Conservation (phyloP, 2,113 vertebrate species). For the Carassius gibelio region DNA sequence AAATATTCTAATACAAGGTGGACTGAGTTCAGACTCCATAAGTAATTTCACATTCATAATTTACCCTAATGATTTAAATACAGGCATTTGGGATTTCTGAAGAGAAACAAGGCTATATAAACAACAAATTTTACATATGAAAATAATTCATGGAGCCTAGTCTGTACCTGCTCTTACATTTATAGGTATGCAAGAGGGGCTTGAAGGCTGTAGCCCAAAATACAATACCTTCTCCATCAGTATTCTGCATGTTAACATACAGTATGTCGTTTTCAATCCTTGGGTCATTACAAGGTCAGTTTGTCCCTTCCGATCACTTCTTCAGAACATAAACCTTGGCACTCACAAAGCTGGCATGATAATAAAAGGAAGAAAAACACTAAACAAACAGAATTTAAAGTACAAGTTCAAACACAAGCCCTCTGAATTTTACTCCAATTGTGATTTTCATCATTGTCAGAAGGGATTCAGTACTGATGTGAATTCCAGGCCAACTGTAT, state of each 20-base stretch:
- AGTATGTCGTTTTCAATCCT: not conserved
- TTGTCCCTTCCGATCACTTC: not conserved
- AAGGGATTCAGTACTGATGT: conserved; percentile 8
- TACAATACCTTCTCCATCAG: not conserved
- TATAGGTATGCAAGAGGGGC: not conserved
- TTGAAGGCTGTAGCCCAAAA: not conserved
- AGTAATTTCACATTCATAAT: not conserved
- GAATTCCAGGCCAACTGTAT: conserved; percentile 44
- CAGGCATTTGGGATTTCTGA: too few species aligned
- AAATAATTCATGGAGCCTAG: not conserved
- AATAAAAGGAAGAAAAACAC: not conserved
- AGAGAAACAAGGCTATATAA: not conserved
- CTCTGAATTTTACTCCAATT: not conserved
- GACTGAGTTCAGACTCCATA: not conserved
- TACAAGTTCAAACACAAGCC: not conserved
- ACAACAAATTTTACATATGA: not conserved
- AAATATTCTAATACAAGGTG: not conserved
- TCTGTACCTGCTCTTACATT: not conserved
- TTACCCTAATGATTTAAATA: too few species aligned
- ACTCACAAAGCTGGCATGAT: not conserved
- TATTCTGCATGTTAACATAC: not conserved
- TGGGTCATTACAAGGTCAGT: not conserved
- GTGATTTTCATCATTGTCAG: not conserved
- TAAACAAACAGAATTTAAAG: not conserved
- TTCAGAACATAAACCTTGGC: not conserved